These are phyloP conservation scores for Varanus komodoensis DNA, from an alignment of 2,113 vertebrate species.

Conservation along the genomic window DNA sequence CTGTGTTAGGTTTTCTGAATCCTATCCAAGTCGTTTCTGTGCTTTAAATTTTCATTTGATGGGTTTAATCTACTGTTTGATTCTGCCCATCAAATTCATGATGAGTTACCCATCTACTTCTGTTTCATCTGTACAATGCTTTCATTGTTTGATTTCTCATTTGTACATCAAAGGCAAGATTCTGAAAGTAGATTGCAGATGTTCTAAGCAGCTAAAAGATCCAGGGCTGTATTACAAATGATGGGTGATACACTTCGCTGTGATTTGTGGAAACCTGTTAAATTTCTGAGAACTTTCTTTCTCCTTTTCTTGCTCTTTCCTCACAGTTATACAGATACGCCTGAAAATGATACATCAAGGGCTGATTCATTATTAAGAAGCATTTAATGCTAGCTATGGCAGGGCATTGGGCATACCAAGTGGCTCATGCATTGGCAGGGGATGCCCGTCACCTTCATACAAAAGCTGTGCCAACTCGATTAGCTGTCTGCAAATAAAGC, in stretches of 20 bases:
- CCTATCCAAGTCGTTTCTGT: fast-evolving
- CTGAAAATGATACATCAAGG: neutral
- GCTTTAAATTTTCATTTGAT: slow-evolving; percentile 1
- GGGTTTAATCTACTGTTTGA: slow-evolving; percentile 2
- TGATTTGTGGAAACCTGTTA: neutral
- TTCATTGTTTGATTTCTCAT: no score
- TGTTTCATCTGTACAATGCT: neutral
- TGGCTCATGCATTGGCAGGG: neutral
- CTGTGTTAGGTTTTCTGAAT: neutral
- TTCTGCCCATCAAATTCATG: neutral
- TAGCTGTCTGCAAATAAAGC: neutral
- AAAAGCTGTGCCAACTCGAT: neutral
- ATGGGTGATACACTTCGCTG: neutral
- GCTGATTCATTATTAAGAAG: neutral
- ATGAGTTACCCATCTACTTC: neutral
- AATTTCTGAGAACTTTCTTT: neutral
- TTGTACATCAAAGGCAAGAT: neutral
- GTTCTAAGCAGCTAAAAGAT: neutral
- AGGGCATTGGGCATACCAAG: neutral
- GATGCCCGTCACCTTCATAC: neutral
- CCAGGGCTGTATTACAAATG: no score
- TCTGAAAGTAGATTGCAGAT: neutral
- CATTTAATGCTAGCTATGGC: neutral
- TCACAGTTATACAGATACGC: neutral
- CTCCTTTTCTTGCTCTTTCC: neutral